These are phyloP conservation scores for Scortum barcoo DNA, from an alignment of 2,113 vertebrate genomes.

Conservation along the genomic window DNA sequence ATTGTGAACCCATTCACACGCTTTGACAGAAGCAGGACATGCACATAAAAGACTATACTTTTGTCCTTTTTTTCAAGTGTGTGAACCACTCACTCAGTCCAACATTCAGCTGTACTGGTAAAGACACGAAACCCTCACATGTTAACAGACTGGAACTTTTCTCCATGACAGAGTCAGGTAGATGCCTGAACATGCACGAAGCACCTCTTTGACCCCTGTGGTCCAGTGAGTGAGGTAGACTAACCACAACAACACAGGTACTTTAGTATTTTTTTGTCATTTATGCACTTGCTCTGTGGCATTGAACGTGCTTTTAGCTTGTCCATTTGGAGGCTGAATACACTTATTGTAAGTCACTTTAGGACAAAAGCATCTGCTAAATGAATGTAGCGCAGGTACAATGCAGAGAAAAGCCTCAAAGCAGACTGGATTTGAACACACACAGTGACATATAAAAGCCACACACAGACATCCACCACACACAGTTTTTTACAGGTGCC, in stretches of 20 bases:
- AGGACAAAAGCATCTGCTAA: background rate
- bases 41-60: conserved; percentile 6
- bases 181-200: background rate
- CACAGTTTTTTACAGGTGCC: conserved; percentile 11
- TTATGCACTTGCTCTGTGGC: background rate
- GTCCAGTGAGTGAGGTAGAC: background rate
- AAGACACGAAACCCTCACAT: background rate
- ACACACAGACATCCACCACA: conserved; percentile 30
- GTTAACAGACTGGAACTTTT: background rate
- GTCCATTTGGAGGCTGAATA: conserved; percentile 17
- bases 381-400: conserved; percentile 4
- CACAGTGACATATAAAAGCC: conserved; percentile 5
- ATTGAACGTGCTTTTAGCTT: background rate
- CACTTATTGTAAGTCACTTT: conserved; percentile 12
- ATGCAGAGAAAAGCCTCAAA: background rate
- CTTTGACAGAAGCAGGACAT: conserved; percentile 1
- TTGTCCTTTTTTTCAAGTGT: conserved; percentile 8
- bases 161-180: background rate
- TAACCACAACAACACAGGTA: background rate
- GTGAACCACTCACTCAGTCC: background rate
- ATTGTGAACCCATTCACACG: conserved; percentile 6
- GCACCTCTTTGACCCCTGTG: background rate
- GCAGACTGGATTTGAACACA: no score
- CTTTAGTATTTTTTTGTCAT: background rate
- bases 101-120: background rate